Percentiles rank a stretch among this genome's conserved stretches.
Evolutionary conservation across 2,797 vertebrate genomes (phyloP).

Genomic region (Uromys caudimaculatus): DNA sequence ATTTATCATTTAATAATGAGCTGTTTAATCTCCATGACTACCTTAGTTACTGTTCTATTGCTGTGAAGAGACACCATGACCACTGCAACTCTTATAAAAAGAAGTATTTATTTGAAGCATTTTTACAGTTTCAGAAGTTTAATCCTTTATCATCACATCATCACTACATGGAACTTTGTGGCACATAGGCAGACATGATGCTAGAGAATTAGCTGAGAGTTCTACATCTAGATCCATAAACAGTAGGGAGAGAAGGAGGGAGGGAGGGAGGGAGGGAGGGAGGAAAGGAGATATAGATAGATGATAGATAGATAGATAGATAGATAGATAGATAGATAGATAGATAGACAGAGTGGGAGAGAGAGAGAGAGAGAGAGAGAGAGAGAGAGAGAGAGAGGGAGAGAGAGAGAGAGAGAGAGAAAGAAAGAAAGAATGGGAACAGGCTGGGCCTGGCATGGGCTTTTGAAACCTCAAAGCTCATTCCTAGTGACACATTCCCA

Average conservation of each 20-base stretch:
- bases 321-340: no score
- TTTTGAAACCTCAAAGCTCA: not conserved
- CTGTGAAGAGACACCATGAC: not conserved
- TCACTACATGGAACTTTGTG: no score
- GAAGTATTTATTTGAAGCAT: not conserved
- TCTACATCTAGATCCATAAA: not conserved
- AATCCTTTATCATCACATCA: not conserved
- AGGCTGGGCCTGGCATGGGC: not conserved
- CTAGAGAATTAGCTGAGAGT: not conserved
- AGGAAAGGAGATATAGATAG: no score
- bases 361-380: no score
- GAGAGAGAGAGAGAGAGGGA: no score
- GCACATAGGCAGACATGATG: not conserved
- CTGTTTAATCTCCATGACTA: not conserved
- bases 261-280: no score
- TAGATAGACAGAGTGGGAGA: no score
- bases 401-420: no score
- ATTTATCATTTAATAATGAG: no score
- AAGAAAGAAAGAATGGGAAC: no score
- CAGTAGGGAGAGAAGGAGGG: not conserved
- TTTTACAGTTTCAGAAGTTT: not conserved
- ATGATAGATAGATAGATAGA: no score
- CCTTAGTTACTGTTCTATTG: not conserved
- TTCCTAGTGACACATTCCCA: not conserved
- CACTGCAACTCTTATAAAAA: not conserved